These are phyloP conservation scores for Drosophila kokeensis DNA, from an alignment of 2,888 invertebrate species.

Conservation along the genomic window DNA sequence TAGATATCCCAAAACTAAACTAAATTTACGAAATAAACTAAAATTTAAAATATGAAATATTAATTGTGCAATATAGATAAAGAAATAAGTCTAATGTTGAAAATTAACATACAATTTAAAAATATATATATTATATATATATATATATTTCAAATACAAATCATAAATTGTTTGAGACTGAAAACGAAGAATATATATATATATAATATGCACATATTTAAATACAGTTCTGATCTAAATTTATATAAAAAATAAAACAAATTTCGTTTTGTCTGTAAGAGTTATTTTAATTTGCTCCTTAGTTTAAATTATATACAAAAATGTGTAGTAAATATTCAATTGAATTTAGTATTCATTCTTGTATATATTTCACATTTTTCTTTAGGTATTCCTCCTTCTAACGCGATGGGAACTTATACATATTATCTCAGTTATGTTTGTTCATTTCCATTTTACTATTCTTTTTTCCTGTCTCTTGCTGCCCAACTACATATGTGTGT, in stretches of 20 bases:
- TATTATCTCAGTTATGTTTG: constrained; percentile 22
- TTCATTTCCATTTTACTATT: constrained; percentile 34
- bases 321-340: constrained; percentile 15
- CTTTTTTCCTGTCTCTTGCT: constrained; percentile 2
- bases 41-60: not conserved
- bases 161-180: not conserved
- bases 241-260: not conserved
- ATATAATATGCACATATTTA: not conserved
- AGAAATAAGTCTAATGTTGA: not conserved
- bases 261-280: not conserved
- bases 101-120: not conserved
- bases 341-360: constrained; percentile 11
- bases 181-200: too few species aligned
- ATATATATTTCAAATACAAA: too few species aligned
- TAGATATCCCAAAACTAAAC: not conserved
- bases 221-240: not conserved
- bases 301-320: not conserved
- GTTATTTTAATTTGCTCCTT: not conserved
- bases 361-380: constrained; percentile 3
- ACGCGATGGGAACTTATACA: not conserved
- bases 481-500: not conserved
- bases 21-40: not conserved
- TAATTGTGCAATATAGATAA: not conserved
- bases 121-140: too few species aligned
- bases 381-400: constrained; percentile 1